phyloP scores from a whole-genome alignment of 2,888 invertebrate genomes.

The Acanthosepion pharaonis region DNA sequence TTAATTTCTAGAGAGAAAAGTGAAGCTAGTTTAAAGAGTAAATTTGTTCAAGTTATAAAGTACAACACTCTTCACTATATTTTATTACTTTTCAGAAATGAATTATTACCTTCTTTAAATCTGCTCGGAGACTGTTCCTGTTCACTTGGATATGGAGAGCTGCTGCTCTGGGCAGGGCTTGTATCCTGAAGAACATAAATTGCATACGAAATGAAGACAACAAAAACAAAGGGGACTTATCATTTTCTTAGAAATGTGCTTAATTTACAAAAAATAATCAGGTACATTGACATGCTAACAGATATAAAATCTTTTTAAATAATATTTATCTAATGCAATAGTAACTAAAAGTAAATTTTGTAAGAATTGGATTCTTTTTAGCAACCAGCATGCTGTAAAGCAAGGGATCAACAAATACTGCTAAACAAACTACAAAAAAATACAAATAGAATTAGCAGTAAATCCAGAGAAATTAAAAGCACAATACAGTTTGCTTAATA shows the following conservation, averaged over 20 bases:
- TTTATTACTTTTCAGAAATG: too few species aligned
- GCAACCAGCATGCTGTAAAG: not conserved
- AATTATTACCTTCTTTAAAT: not conserved
- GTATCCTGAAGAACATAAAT: not conserved
- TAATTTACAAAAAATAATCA: not conserved
- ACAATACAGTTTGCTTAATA: not conserved
- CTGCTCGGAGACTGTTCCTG: not conserved
- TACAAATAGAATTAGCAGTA: not conserved
- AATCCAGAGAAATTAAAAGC: not conserved
- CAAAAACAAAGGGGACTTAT: not conserved
- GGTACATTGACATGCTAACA: not conserved
- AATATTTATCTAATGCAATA: not conserved
- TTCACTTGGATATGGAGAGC: slow-evolving; percentile 17
- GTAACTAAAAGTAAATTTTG: not conserved
- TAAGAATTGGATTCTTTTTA: not conserved
- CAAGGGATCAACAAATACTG: not conserved
- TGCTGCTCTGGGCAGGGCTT: not conserved
- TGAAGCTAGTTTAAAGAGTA: too few species aligned
- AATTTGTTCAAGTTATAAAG: too few species aligned
- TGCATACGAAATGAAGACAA: not conserved
- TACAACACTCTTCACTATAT: too few species aligned
- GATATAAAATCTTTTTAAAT: not conserved
- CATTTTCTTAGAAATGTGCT: not conserved
- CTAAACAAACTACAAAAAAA: not conserved
- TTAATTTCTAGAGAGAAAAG: too few species aligned